Evolutionary conservation across 2,797 vertebrate species (phyloP), one percentile per base, ranked within the genome.

Genomic region (Poecilia velifera): DNA sequence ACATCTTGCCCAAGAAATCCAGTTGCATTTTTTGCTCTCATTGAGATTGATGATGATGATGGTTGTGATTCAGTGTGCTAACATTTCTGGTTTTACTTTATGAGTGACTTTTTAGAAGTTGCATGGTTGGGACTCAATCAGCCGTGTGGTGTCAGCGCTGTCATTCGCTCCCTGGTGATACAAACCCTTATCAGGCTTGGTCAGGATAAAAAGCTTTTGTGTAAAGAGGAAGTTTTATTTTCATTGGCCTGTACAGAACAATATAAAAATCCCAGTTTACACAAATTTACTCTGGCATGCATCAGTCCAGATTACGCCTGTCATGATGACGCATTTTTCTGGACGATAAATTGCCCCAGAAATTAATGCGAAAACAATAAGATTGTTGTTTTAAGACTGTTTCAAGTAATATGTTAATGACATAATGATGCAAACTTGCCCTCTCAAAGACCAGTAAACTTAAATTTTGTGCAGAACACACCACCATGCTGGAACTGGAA

Each of bases 161-260:
- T 53, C 72, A 84, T 79, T 82, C 8, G n/a, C 34, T 28, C 18
- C 36, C 16, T 36, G 8, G 13, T 74, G 16, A 53, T 1, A 45
- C 43, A 66, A 28, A 78, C 4, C n/a, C 1, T 66, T 62, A 34
- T 47, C 70, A 16, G 28, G 34, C 77, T 49, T 66, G 74, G 82
- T 86, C 76, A 76, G 47, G 49, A 28, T 79, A 68, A 83, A 82
- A 77, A 20, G 12, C 31, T 34, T 64, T 66, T 2, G 4, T 10
- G 34, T 39, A 39, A 39, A 66, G 16, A 39, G 34, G 20, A 41
- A 41, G 34, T 16, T 68, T 68, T 25, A n/a, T 68, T 68, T 13
- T 68, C 22, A 25, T 68, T 22, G 20, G 20, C 36, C 20, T 41
- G 1, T 2, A 64, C 5, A 34, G 13, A 14, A 62, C 3, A 31